Evolutionary conservation across 2,113 vertebrate genomes (phyloP).

Genomic region (Vulpes lagopus): DNA sequence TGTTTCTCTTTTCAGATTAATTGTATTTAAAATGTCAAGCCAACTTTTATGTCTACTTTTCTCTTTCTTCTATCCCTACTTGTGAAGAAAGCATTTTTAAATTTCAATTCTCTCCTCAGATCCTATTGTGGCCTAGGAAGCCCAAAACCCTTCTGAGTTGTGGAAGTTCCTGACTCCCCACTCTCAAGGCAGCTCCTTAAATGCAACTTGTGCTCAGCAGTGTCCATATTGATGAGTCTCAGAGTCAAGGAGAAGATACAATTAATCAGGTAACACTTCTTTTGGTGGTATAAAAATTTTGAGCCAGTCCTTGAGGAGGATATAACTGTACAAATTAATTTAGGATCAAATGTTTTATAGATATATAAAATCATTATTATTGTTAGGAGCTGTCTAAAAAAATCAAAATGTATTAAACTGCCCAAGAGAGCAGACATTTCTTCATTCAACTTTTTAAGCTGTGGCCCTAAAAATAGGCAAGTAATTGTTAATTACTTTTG

Average conservation of each 20-base stretch:
- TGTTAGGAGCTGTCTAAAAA: neutral
- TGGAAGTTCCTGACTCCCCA: neutral
- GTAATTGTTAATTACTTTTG: neutral
- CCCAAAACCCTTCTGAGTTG: neutral
- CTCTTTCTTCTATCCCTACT: neutral
- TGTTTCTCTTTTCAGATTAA: neutral
- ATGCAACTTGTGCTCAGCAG: neutral
- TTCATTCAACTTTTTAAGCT: neutral
- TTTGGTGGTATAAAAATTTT: neutral
- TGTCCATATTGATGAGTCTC: neutral
- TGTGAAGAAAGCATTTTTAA: neutral
- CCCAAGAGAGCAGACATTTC: neutral
- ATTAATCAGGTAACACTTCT: neutral
- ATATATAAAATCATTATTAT: neutral
- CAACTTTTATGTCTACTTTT: neutral
- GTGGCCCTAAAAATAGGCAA: neutral
- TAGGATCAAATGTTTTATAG: neutral
- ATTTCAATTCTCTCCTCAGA: neutral
- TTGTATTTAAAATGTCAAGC: slow-evolving; percentile 29
- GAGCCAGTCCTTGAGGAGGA: neutral
- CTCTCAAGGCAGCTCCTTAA: neutral
- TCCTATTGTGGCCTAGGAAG: neutral
- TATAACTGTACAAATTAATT: neutral
- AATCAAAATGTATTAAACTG: neutral
- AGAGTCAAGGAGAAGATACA: neutral